phyloP scores from a whole-genome alignment of 2,113 vertebrate genomes.

The Prionailurus viverrinus region DNA sequence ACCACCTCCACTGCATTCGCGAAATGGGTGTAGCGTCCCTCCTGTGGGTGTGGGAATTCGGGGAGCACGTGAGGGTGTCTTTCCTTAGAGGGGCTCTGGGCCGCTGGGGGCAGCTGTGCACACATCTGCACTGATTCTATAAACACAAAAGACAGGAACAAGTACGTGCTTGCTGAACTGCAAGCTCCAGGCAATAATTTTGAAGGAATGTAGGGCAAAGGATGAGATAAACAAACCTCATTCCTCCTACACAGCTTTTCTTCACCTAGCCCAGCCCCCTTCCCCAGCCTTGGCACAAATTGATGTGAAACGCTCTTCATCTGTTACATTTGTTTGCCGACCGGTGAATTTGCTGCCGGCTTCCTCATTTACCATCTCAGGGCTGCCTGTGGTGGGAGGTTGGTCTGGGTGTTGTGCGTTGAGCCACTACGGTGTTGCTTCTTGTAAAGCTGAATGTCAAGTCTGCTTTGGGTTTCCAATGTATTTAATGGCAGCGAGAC shows the following conservation, averaged over 20 bases:
- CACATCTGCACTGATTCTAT: neutral
- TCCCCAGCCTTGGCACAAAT: neutral
- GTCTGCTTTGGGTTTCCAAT: neutral
- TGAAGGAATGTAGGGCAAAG: neutral
- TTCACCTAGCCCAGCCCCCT: neutral
- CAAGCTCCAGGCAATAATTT: neutral
- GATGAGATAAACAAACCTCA: neutral
- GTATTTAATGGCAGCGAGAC: neutral
- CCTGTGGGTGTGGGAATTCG: fast-evolving
- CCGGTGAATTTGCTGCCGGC: neutral
- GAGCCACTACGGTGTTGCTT: neutral
- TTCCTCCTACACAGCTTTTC: neutral
- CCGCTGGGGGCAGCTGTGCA: neutral
- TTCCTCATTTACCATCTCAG: neutral
- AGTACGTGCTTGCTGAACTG: neutral
- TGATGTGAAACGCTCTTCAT: neutral
- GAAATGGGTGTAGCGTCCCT: neutral
- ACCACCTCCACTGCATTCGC: neutral
- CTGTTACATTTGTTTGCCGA: neutral
- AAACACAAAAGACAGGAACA: neutral
- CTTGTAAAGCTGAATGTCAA: neutral
- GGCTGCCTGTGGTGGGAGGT: neutral
- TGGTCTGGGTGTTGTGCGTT: neutral
- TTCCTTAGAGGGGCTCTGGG: neutral
- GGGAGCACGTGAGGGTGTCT: neutral